phyloP scores from a whole-genome alignment of 2,113 vertebrate species.

The Esox niger region DNA sequence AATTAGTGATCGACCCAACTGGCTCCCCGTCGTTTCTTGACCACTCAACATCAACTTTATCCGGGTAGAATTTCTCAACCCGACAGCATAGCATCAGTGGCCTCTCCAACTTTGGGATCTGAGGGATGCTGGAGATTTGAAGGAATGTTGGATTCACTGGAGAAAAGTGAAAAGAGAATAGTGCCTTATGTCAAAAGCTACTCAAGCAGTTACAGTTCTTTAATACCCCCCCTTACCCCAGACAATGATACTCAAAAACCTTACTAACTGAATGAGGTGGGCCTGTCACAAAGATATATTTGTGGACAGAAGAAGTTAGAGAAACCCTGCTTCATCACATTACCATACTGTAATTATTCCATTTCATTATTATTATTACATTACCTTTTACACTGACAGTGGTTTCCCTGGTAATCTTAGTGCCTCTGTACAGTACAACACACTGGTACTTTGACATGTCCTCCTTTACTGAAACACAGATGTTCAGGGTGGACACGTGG shows the following conservation, averaged over 20 bases:
- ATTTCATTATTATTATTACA: background rate
- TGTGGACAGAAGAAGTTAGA: no score
- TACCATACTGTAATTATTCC: background rate
- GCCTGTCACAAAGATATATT: no score
- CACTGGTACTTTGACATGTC: conserved; percentile 50
- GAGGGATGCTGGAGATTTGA: conserved; percentile 36
- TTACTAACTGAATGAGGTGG: no score
- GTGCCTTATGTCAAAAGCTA: no score
- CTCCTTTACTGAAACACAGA: conserved; percentile 46
- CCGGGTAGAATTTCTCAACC: no score
- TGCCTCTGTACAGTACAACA: conserved; percentile 35
- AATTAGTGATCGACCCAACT: conserved; percentile 35
- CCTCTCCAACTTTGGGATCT: no score
- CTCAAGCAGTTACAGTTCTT: no score
- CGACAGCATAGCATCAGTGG: no score
- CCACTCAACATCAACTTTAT: no score
- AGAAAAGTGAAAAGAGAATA: background rate
- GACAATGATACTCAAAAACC: no score
- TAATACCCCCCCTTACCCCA: no score
- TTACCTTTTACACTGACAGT: conserved; percentile 48
- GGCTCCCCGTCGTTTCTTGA: conserved; percentile 48
- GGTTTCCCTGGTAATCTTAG: conserved; percentile 26
- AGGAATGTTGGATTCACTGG: conserved; percentile 58
- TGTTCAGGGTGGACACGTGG: conserved; percentile 50
- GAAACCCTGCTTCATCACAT: no score